These are phyloP conservation scores for Pseudococcus jackbeardsleyi DNA, from an alignment of 2,888 invertebrate species.

Conservation along the genomic window DNA sequence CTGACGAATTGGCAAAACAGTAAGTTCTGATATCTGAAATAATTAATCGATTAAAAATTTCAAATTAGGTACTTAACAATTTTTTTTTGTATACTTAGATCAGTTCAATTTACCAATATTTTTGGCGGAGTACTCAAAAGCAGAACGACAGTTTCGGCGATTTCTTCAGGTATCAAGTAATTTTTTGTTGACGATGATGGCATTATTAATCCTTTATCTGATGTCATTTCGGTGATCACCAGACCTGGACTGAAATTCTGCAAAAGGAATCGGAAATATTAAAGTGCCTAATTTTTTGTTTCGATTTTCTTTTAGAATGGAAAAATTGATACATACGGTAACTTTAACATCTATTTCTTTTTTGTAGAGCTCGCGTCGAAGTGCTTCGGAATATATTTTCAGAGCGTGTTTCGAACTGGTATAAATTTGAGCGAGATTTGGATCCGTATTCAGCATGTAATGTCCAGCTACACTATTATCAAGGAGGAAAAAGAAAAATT, in stretches of 20 bases:
- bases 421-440: conserved; percentile 5
- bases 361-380: background rate
- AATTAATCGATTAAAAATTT: background rate
- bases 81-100: no score
- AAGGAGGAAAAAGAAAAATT: background rate
- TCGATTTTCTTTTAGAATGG: no score
- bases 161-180: conserved; percentile 73
- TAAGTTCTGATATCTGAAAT: conserved; percentile 12
- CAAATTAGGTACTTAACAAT: no score
- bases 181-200: conserved; percentile 69
- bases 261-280: background rate
- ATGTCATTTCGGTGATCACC: conserved; percentile 1
- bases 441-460: background rate
- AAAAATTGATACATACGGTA: background rate
- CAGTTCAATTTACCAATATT: conserved; percentile 72
- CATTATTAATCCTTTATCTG: conserved; percentile 67
- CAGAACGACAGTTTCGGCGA: conserved; percentile 76
- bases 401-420: conserved; percentile 12
- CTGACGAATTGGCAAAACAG: conserved; percentile 16
- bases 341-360: background rate
- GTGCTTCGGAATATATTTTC: background rate
- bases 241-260: conserved; percentile 28
- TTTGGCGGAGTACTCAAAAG: conserved; percentile 76
- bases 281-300: no score
- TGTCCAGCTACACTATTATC: background rate